Evolutionary conservation across 30 jellyfish, hydroid and myxozoan species (phyloP).

Genomic region (Turritopsis rubra): DNA sequence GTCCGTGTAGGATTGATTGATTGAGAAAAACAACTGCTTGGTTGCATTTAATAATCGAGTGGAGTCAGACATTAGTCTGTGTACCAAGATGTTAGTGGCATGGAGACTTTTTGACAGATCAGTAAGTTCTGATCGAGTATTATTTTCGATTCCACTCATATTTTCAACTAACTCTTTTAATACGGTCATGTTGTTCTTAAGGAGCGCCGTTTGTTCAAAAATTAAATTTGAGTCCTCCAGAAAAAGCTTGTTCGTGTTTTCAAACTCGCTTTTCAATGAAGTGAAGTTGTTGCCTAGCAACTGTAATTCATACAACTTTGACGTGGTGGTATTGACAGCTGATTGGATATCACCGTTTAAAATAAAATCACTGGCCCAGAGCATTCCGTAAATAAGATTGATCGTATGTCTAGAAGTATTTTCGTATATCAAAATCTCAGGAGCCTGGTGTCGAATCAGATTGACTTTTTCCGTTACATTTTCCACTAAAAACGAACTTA

Average conservation of each 20-base stretch:
- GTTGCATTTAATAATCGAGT: neutral
- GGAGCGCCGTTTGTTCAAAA: neutral
- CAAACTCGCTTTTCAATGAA: neutral
- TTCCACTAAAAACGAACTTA: neutral
- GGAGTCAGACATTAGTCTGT: neutral
- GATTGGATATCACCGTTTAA: neutral
- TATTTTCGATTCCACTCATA: neutral
- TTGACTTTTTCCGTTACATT: neutral
- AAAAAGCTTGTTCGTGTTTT: neutral
- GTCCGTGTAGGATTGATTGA: neutral
- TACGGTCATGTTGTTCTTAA: neutral
- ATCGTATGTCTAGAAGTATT: neutral
- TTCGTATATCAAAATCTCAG: constrained; percentile 3
- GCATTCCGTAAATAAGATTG: neutral
- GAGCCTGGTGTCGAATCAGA: constrained; percentile 4
- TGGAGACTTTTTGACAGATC: neutral
- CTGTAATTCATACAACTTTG: neutral
- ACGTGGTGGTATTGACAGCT: neutral
- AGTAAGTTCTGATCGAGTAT: neutral
- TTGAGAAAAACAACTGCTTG: neutral
- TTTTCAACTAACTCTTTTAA: neutral
- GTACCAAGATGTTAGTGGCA: neutral
- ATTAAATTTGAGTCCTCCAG: neutral
- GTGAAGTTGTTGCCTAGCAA: too few species aligned
- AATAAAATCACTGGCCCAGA: constrained; percentile 15